Conservation (phyloP, 2,888 invertebrate genomes). For the Drosophila lacicola region DNA sequence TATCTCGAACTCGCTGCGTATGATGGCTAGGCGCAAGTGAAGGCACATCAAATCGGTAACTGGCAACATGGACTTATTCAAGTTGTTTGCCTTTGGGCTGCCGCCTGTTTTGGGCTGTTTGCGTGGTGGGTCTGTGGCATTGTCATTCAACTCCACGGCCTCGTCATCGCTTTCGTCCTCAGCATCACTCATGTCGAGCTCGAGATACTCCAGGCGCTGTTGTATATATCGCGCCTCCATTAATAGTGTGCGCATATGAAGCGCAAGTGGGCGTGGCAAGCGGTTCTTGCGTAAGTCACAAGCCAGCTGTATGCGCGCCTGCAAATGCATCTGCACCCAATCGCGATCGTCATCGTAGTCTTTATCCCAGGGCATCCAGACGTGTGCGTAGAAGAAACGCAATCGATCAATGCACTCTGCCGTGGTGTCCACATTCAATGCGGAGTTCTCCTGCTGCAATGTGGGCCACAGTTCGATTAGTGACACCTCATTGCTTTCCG, state of each 20-base stretch:
- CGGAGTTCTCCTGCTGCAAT: conserved; percentile 86
- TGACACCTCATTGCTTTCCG: conserved; percentile 86
- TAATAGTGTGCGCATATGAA: conserved; percentile 86
- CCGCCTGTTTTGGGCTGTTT: conserved; percentile 37
- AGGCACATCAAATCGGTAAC: conserved; percentile 86
- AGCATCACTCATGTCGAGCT: conserved; percentile 82
- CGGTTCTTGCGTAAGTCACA: conserved; percentile 87
- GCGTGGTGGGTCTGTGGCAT: conserved; percentile 41
- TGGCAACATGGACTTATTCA: conserved; percentile 80
- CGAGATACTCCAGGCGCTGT: conserved; percentile 85
- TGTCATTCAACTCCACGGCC: conserved; percentile 59
- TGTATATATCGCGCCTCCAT: conserved; percentile 87
- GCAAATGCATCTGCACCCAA: conserved; percentile 87
- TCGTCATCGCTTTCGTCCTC: conserved; percentile 80
- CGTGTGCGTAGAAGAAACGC: conserved; percentile 87
- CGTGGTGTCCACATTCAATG: conserved; percentile 86
- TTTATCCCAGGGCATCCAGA: conserved; percentile 88
- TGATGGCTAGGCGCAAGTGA: conserved; percentile 87
- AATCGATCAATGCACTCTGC: conserved; percentile 87
- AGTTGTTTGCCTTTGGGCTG: conserved; percentile 72
- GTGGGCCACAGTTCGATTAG: conserved; percentile 87
- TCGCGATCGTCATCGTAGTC: conserved; percentile 87
- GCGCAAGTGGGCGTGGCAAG: conserved; percentile 86
- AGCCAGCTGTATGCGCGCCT: conserved; percentile 86
- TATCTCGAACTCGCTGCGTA: conserved; percentile 87